Evolutionary conservation across 2,888 invertebrate genomes (phyloP), one percentile per base, ranked within the genome.

Genomic region (Ichneumoninae sp.): DNA sequence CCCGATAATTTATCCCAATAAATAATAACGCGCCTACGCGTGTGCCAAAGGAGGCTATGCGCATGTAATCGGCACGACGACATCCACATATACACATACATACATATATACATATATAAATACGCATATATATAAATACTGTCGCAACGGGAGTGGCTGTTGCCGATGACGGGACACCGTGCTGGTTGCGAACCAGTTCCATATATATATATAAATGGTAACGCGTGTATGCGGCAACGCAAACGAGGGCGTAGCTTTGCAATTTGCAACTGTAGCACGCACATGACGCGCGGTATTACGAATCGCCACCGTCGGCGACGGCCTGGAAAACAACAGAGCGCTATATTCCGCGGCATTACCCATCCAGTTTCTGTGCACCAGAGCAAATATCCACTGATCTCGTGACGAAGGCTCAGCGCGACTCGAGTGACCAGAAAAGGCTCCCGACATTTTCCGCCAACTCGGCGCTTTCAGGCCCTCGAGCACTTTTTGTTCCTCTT

Each of bases 1-100:
- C 47, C 50, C 73, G 81, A 85, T 85, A 82, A 82, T 83, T 79
- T 83, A 30, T 83, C 22, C 75, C 79, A 83, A 85, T 82, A 83
- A 85, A 85, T 85, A 85, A 83, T 79, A 83, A 75, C 76, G 47
- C 75, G 71, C 68, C 50, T 71, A 70, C 71, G 69, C 4, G 75
- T 71, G 75, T 75, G 16, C 26, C 33, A 79, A 66, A 66, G 19
- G 60, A 47, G 33, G 68, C 66, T 26, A 44, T 50, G 63, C 83
- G 71, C 77, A 78, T 75, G 82, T 83, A 66, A 83, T 81, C 19
- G 22, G 19, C 60, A n/a, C 54, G 40, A 26, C 69, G 54, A 57
- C 44, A 60, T 0, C 44, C 0, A 13, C 13, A 60, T 50, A n/a
- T 30, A 63, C 1, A 40, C 4, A 47, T 16, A 47, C 16, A 47